phyloP scores from a whole-genome alignment of 2,113 vertebrate genomes.

The Chamaetylas fuelleborni region DNA sequence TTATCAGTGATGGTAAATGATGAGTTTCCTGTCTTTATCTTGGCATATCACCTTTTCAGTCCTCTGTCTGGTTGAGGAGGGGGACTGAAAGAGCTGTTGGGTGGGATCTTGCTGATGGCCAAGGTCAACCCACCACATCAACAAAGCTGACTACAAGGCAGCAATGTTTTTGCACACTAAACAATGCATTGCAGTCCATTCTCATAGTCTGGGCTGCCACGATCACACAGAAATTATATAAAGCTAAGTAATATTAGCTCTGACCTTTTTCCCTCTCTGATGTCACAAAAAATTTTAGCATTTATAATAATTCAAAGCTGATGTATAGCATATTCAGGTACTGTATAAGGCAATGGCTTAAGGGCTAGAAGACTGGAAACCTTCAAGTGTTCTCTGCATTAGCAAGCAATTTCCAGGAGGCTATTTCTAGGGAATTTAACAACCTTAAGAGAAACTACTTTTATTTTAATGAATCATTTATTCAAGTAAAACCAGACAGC shows the following conservation, averaged over 20 bases:
- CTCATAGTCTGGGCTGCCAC: not conserved
- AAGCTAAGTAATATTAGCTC: not conserved
- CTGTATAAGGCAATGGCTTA: not conserved
- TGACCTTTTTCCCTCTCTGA: not conserved
- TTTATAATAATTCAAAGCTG: not conserved
- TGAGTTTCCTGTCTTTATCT: not conserved
- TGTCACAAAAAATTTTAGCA: not conserved
- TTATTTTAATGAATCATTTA: not conserved
- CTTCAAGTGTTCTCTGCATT: not conserved
- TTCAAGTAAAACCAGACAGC: not conserved
- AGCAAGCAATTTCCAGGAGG: not conserved
- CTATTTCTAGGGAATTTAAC: not conserved
- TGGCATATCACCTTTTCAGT: rapidly evolving
- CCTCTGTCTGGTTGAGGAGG: not conserved
- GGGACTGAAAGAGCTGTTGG: not conserved
- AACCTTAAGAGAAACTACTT: not conserved
- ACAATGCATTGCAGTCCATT: not conserved
- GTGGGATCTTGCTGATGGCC: not conserved
- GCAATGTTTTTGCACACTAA: not conserved
- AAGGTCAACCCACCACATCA: not conserved
- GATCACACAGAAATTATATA: not conserved
- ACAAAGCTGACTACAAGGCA: not conserved
- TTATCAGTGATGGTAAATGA: not conserved
- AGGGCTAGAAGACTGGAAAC: not conserved
- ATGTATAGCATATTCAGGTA: not conserved